Percentiles rank a stretch among this genome's conserved stretches.
Evolutionary conservation across 1,140 invertebrate species (phyloP).

Genomic region (Elymnias hypermnestra): DNA sequence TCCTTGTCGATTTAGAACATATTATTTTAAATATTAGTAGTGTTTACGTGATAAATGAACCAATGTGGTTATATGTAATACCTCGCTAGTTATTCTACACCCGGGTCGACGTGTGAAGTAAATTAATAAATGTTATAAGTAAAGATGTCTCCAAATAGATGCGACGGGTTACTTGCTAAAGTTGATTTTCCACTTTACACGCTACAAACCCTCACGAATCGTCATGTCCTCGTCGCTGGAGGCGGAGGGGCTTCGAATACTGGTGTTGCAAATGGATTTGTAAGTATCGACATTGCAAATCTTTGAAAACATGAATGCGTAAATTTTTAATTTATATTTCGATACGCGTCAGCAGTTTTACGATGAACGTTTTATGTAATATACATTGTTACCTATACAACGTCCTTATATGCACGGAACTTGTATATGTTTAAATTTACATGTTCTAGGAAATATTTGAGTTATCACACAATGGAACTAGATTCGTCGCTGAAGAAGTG

Average conservation of each 20-base stretch:
- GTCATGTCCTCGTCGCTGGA: slow-evolving; percentile 95
- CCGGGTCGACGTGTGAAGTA: slow-evolving; percentile 23
- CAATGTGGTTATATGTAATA: slow-evolving; percentile 36
- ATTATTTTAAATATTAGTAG: slow-evolving; percentile 33
- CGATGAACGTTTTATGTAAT: slow-evolving; percentile 2
- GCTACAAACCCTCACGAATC: slow-evolving; percentile 91
- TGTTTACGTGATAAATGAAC: slow-evolving; percentile 39
- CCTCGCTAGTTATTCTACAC: slow-evolving; percentile 35
- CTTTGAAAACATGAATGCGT: slow-evolving; percentile 23
- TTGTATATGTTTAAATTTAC: too few relatives aligned
- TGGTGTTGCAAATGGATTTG: slow-evolving; percentile 96
- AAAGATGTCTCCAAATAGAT: slow-evolving; percentile 65
- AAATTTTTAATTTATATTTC: slow-evolving; percentile 13
- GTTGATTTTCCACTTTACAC: slow-evolving; percentile 96
- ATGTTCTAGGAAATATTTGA: slow-evolving; percentile 94
- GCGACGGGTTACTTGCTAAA: slow-evolving; percentile 84
- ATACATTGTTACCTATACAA: too few relatives aligned
- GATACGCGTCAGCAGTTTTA: slow-evolving; percentile 45
- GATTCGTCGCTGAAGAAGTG: slow-evolving; percentile 90
- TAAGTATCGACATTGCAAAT: slow-evolving; percentile 72
- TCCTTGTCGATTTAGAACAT: slow-evolving; percentile 23
- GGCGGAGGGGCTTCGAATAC: slow-evolving; percentile 97
- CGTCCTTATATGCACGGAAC: too few relatives aligned
- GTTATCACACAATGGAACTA: slow-evolving; percentile 86
- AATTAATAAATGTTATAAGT: slow-evolving; percentile 47